phyloP scores from a whole-genome alignment of 2,797 vertebrate species.

The Arctocebus calabarensis region DNA sequence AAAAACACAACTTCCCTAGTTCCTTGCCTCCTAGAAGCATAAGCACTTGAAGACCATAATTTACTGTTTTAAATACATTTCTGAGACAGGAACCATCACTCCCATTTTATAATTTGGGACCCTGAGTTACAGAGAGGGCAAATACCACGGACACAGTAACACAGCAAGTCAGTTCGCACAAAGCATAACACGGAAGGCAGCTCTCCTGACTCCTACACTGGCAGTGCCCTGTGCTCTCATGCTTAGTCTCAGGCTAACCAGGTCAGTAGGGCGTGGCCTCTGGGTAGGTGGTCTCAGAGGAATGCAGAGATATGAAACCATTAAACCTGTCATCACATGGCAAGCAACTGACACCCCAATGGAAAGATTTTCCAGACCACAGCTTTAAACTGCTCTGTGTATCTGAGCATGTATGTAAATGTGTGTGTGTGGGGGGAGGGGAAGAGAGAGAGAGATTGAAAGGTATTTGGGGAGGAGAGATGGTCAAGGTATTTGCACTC shows the following conservation, averaged over 20 bases:
- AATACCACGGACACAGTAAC: neutral
- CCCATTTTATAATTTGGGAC: neutral
- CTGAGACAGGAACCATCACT: neutral
- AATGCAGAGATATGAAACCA: constrained; percentile 35
- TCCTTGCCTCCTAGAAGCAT: neutral
- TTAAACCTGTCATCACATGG: constrained; percentile 35
- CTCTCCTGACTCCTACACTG: rapidly evolving
- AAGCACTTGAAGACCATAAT: neutral
- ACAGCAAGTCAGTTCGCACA: neutral
- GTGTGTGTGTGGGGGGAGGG: neutral
- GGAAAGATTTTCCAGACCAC: constrained; percentile 59
- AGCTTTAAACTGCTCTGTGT: neutral
- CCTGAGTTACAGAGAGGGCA: neutral
- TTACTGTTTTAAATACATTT: neutral
- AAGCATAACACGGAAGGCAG: neutral
- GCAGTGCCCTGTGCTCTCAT: neutral
- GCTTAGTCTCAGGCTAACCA: neutral
- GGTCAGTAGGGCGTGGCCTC: neutral
- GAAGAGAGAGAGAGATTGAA: neutral
- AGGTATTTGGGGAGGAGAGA: neutral
- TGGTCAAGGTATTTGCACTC: neutral
- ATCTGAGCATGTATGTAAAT: neutral
- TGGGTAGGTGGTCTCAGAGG: constrained; percentile 59
- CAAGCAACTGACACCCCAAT: neutral
- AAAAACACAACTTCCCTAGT: neutral